These are phyloP conservation scores for Acropternis orthonyx DNA, from an alignment of 2,797 vertebrate species.

Conservation along the genomic window DNA sequence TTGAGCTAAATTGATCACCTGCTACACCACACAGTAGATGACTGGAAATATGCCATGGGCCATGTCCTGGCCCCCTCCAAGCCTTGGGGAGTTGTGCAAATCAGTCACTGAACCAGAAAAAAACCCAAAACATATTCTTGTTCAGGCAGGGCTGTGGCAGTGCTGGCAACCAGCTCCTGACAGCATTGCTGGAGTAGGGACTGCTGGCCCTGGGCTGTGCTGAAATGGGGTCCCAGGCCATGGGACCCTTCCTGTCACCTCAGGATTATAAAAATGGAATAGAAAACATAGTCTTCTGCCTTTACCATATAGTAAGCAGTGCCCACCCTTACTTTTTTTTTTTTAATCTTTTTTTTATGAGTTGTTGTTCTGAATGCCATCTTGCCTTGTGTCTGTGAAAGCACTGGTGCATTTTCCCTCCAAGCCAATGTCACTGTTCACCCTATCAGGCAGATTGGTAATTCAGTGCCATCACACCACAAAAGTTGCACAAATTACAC, in stretches of 20 bases:
- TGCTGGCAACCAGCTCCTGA: not conserved
- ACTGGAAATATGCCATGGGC: not conserved
- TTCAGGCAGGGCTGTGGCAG: not conserved
- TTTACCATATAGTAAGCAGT: not conserved
- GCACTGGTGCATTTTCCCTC: not conserved
- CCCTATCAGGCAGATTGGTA: not conserved
- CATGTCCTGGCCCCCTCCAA: fast-evolving
- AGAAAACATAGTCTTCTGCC: not conserved
- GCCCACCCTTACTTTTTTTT: not conserved
- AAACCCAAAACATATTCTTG: fast-evolving
- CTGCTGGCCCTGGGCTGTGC: not conserved
- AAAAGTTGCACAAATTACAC: not conserved
- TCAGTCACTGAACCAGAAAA: not conserved
- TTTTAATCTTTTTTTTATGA: not conserved
- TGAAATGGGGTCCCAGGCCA: not conserved
- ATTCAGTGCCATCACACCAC: not conserved
- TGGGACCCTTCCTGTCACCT: not conserved
- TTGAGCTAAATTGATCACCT: not conserved
- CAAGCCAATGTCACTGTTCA: not conserved
- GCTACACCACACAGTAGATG: not conserved
- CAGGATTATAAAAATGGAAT: not conserved
- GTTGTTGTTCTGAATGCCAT: not conserved
- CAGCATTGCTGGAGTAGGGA: not conserved
- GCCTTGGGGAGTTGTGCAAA: not conserved
- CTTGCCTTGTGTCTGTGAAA: not conserved